Conservation (phyloP, 35 echinoderm and acorn worm species). For the Anneissia japonica region DNA sequence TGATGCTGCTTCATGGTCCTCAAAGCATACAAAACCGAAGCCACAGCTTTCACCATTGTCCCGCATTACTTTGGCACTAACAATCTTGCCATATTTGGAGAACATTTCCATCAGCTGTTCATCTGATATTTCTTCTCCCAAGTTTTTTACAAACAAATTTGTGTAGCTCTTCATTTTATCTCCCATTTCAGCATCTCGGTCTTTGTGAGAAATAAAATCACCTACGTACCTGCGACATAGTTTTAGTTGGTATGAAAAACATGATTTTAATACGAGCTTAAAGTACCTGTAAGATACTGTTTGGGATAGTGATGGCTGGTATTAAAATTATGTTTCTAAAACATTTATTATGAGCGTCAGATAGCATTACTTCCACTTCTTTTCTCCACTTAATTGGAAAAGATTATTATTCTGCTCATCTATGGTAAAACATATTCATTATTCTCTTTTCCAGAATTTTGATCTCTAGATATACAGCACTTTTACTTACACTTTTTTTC, state of each 20-base stretch:
- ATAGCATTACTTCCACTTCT: no score
- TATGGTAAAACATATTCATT: no score
- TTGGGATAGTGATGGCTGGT: no score
- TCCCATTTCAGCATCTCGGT: constrained; percentile 53
- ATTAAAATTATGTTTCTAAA: no score
- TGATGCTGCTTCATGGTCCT: constrained; percentile 54
- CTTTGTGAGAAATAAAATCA: constrained; percentile 64
- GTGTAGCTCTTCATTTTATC: constrained; percentile 79
- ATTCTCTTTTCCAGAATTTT: no score
- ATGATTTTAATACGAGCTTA: no score
- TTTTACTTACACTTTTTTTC: constrained; percentile 99
- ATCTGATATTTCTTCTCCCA: constrained; percentile 59
- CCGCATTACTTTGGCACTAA: constrained; percentile 64
- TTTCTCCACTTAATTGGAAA: no score
- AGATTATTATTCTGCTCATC: no score
- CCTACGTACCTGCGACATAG: constrained; percentile 70
- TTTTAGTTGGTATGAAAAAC: no score
- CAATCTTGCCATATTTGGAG: constrained; percentile 51
- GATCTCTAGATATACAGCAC: no score
- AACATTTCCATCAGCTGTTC: constrained; percentile 54
- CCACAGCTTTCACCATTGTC: constrained; percentile 62
- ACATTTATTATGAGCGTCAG: no score
- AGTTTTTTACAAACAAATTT: constrained; percentile 90
- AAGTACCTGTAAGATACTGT: no score
- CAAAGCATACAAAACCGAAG: constrained; percentile 92